Evolutionary conservation across 1,140 invertebrate genomes (phyloP), one percentile per base, ranked within the genome.

Genomic region (Dendroctonus ponderosae): DNA sequence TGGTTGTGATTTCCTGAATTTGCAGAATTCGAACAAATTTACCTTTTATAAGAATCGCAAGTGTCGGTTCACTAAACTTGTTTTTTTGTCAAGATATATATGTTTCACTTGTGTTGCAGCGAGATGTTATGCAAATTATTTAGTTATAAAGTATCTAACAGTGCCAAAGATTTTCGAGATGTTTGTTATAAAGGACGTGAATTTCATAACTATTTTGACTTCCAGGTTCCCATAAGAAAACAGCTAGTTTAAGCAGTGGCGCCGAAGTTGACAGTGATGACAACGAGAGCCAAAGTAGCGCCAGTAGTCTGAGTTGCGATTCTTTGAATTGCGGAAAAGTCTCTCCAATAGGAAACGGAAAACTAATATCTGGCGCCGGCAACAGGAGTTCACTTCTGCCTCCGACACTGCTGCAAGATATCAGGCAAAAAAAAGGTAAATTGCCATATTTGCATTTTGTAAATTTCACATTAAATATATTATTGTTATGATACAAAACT

Each of bases 231-330:
- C 67, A 69, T 59, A 71, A 71, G n/a, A 59, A 68, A 49, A 51
- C 67, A 0, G 50, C 67, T 14, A 69, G 63, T 51, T 48, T 52
- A 5, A 82, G 81, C 73, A 83, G 80, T 63, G 82, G 80, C n/a
- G 81, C 80, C 44, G 82, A 85, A 71, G 79, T 84, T 41, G 86
- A 87, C 77, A 87, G 85, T 71, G 84, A 87, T 76, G 85, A 88
- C 71, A 86, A 85, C 72, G 86, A 87, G 72, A 87, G 85, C 66
- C 87, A 86, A 69, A 85, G 89, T 77, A 89, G 87, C 72, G 89
- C 84, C 75, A 87, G 85, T 68, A 88, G 86, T 70, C 85, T 89
- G 77, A 89, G 87, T 72, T 89, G 85, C 76, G 88, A 88, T 75
- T 89, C 87, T 9, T 77, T 89, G 67, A 88, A 88, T 79, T 86